Conservation (phyloP, 1,140 invertebrate genomes). For the Danaus plexippus region DNA sequence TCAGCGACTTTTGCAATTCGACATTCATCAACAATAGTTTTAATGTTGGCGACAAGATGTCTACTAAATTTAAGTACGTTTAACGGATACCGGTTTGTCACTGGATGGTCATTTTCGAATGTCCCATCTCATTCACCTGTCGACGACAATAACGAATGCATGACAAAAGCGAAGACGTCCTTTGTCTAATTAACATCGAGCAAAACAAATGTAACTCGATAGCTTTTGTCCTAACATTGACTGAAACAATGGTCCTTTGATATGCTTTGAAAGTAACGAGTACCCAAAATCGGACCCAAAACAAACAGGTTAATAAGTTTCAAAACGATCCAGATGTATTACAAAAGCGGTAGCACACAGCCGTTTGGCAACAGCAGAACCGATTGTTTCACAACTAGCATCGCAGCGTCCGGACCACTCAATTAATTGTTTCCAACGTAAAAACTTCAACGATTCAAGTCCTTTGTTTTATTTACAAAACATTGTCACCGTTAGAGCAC, state of each 20-base stretch:
- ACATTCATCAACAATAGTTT: conserved; percentile 27
- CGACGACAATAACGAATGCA: conserved; percentile 31
- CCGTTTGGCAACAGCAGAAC: conserved; percentile 60
- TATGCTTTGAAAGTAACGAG: conserved; percentile 44
- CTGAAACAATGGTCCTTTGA: conserved; percentile 53
- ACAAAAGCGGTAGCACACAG: conserved; percentile 67
- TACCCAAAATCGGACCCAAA: conserved; percentile 53
- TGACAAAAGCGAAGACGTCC: conserved; percentile 42
- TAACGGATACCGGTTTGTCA: conserved; percentile 29
- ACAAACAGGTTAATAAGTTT: conserved; percentile 70
- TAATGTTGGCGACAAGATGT: conserved; percentile 36
- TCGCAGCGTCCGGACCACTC: conserved; percentile 67
- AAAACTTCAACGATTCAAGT: conserved; percentile 50
- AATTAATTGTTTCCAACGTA: conserved; percentile 66
- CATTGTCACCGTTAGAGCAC: conserved; percentile 33
- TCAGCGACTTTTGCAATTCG: conserved; percentile 49
- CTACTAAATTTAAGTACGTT: conserved; percentile 33
- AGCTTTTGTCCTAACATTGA: conserved; percentile 49
- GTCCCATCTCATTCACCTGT: conserved; percentile 45
- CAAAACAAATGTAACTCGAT: conserved; percentile 65
- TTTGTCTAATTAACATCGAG: conserved; percentile 62
- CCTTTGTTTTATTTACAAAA: conserved; percentile 50
- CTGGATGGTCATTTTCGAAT: conserved; percentile 20
- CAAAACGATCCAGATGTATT: conserved; percentile 71
- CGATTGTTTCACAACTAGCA: conserved; percentile 62